Percentiles rank a stretch among this genome's conserved stretches.
Conservation (phyloP, 2,888 invertebrate genomes). For the Patella caerulea region DNA sequence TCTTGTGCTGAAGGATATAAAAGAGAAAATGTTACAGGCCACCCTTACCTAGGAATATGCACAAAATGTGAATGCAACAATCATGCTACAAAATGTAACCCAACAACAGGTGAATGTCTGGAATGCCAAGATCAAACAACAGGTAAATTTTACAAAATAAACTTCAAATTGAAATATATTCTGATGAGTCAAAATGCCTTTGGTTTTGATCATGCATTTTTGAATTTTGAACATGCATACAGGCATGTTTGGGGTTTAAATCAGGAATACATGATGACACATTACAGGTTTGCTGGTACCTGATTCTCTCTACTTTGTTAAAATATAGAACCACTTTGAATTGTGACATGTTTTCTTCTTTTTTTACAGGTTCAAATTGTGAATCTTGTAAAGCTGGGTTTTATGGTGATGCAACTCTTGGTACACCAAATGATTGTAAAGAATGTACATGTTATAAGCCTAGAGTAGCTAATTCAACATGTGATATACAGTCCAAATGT, state of each 20-base stretch:
- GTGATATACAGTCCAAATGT: conserved; percentile 73
- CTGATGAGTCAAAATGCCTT: no score
- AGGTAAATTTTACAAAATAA: conserved; percentile 22
- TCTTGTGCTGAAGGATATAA: conserved; percentile 82
- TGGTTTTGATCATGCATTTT: no score
- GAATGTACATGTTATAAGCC: conserved; percentile 71
- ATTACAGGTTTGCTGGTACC: no score
- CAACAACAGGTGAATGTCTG: conserved; percentile 80
- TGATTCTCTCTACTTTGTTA: no score
- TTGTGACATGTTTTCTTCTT: conserved; percentile 74
- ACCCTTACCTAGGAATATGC: conserved; percentile 78
- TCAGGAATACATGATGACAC: no score
- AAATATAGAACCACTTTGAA: no score
- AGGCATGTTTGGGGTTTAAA: no score
- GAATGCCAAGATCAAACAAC: conserved; percentile 38
- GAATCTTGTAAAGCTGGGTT: conserved; percentile 72
- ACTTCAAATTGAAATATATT: no score
- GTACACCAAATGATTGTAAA: conserved; percentile 75
- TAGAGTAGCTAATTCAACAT: conserved; percentile 44
- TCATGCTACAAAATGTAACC: conserved; percentile 86
- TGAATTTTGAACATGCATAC: no score
- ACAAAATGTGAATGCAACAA: conserved; percentile 89
- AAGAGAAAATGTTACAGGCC: conserved; percentile 73
- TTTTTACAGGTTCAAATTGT: conserved; percentile 80
- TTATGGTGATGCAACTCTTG: conserved; percentile 63